Base-by-base conservation (phyloP, 2,888 invertebrate species). In the Mesodorylaimus sp. region DNA sequence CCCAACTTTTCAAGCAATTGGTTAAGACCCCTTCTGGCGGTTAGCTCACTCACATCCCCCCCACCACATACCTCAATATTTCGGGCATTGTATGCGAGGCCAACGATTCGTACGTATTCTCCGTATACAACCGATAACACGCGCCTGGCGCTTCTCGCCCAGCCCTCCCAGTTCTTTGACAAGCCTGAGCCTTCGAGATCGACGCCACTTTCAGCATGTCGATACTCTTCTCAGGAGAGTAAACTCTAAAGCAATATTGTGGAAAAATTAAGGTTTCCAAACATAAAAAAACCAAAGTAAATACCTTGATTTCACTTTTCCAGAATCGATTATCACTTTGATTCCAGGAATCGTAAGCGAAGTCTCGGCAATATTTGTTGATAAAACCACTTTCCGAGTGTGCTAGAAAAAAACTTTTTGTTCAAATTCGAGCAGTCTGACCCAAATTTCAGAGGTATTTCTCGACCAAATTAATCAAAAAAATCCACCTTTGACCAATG, bases 311-410 rank as follows among this genome's bases (percentile, higher is more conserved):
- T 66, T 65, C 2, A 65, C 60, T 54, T 62, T 63, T 25, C 66
- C 66, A 2, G 57, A 58, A 50, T 65, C 65, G 45, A 65, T 56
- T 10, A 64, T 84, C 68, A 87, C 86, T 26, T 80, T 79, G 54
- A 97, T 79, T 24, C 89, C 89, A 2, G 83, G 80, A 60, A 95
- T 89, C 0, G 95, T 95, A n/a, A 97, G 77, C 1, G 91, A 91
- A 0, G 95, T 88, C 69, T 97, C 95, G 0, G 95, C 93, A 49
- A 97, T 83, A 65, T 97, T 95, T 0, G 93, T 95, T 0, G 93
- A 83, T 10, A 95, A 72, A 0, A 97, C 78, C 29, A 93, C 79
- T 70, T 93, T 93, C 24, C 93, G 73, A 0, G 77, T 75, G 16
- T 46, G 51, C 54, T 55, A 45, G 47, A 57, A 45, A 36, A 29